Evolutionary conservation across 2,113 vertebrate genomes (phyloP).

Genomic region (Pardalotus punctatus): DNA sequence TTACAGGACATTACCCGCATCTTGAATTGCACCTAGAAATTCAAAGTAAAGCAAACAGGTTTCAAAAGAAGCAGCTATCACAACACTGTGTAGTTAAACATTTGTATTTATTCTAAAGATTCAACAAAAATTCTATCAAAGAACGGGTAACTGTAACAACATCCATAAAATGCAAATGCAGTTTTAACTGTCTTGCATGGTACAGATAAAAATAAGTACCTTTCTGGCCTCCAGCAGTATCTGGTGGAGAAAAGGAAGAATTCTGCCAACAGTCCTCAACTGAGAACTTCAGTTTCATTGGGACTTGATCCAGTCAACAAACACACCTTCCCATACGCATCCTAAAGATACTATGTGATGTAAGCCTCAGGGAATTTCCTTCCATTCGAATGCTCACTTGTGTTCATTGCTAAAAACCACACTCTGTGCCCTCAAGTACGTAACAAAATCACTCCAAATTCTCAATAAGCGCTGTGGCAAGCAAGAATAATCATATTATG

Average conservation of each 20-base stretch:
- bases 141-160: background rate
- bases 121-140: background rate
- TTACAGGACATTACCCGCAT: background rate
- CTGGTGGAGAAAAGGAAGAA: background rate
- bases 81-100: background rate
- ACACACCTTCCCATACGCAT: background rate
- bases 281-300: background rate
- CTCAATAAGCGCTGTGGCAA: background rate
- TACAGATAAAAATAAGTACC: background rate
- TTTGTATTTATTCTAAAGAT: background rate
- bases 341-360: background rate
- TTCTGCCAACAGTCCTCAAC: background rate
- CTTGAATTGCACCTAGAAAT: background rate
- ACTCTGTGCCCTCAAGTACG: background rate
- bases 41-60: background rate
- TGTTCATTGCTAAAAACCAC: background rate
- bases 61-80: background rate
- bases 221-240: background rate
- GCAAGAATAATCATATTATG: background rate
- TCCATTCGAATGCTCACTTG: background rate
- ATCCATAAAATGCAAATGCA: background rate
- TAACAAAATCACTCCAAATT: background rate
- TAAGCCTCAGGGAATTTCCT: background rate
- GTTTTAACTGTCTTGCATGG: background rate
- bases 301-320: background rate